Base-by-base conservation (phyloP, 92 coral and sea anemone genomes). In the Heteractis magnifica region DNA sequence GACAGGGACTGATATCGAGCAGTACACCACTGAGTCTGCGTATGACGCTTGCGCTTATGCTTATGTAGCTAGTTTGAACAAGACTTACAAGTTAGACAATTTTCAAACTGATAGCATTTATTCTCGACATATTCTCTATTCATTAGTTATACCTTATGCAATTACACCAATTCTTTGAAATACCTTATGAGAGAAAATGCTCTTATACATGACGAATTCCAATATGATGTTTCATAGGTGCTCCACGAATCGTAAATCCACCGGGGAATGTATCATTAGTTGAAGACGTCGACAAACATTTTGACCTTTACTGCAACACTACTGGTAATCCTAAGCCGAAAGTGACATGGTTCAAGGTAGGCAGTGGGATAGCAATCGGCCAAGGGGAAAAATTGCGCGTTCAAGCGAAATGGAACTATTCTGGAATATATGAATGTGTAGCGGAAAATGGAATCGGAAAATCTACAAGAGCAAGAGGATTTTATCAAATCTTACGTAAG, bases 371-470 rank as follows among this genome's bases (percentile, higher is more conserved):
- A 4, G 16, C 64, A 4, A 12, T 62, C n/a, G 70, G 70, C 6
- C 8, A 13, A 2, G 59, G 59, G 4, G 59, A 55, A 55, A 55
- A 3, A 55, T 8, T 55, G 5, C 0, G 59, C 0, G 59, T 0
- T 55, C 10, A 55, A 11, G 77, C 77, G 20, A 70, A 16, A 26
- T 58, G 65, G 49, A 44, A 81, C 9, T 13, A 16, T 34, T 83
- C 77, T 23, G 98, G 98, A n/a, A 65, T 83, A 26, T 93, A 93
- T 65, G 74, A 81, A 50, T 93, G 98, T 56, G 77, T 87, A 2
- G 98, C 95, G 3, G 77, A 52, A 20, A 93, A 93, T 73, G 98
- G 98, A 13, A 81, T 93, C 7, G 95, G 98, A 26, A 73, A 72
- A 19, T 84, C 90, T 0, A 89, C 70, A 10, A 56, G 77, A 64